A percentile compares a stretch with the other conserved stretches of the same genome.
Conservation (phyloP, 2,797 vertebrate species). For the Anabas testudineus region DNA sequence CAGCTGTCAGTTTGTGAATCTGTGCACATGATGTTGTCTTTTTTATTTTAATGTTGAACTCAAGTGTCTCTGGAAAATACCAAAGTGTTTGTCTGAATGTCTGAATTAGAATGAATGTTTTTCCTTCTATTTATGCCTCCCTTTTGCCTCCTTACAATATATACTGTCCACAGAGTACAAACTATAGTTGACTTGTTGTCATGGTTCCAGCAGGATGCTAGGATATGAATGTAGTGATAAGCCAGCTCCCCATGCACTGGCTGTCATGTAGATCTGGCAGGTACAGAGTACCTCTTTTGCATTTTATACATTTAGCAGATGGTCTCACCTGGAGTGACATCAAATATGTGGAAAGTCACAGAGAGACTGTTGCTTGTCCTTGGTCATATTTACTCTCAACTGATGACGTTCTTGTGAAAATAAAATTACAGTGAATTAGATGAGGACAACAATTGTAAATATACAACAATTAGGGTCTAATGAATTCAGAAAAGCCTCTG, state of each 20-base stretch:
- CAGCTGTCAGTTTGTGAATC: conserved; percentile 26
- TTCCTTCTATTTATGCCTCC: conserved; percentile 25
- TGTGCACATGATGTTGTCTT: conserved; percentile 18
- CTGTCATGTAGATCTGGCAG: conserved; percentile 64
- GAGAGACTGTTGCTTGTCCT: too few species aligned
- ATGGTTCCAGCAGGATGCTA: conserved; percentile 43
- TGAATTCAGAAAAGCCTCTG: background rate
- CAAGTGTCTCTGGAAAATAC: conserved; percentile 26
- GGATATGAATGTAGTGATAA: conserved; percentile 53
- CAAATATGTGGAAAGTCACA: conserved; percentile 28
- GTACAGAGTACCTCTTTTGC: conserved; percentile 51
- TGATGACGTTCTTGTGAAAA: background rate
- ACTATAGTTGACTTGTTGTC: conserved; percentile 54
- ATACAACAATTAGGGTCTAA: background rate
- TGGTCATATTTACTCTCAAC: background rate
- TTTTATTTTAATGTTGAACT: conserved; percentile 10
- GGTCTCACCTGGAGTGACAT: conserved; percentile 24
- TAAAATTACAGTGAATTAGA: background rate
- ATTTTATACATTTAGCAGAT: conserved; percentile 55
- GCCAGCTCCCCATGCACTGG: conserved; percentile 47
- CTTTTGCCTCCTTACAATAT: conserved; percentile 37
- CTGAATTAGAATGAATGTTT: conserved; percentile 29
- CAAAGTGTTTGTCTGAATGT: conserved; percentile 35
- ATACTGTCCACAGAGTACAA: too few species aligned
- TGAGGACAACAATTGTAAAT: background rate